phyloP scores from a whole-genome alignment of 2,888 invertebrate genomes.

The Heterodera filipjevi region DNA sequence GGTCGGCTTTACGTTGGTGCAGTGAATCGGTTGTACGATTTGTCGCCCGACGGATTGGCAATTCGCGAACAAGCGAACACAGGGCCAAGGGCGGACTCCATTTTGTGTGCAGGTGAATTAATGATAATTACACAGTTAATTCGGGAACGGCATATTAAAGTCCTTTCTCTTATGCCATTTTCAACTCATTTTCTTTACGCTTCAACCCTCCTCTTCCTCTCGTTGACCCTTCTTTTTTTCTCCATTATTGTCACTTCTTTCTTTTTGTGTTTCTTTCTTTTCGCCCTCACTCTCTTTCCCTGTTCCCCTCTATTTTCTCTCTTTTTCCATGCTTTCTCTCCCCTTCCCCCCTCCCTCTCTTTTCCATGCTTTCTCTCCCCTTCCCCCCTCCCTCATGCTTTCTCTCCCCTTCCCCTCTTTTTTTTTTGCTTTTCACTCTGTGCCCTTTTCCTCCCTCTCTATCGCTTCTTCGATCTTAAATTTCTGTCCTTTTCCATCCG shows the following conservation, averaged over 20 bases:
- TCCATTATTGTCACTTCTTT: no score
- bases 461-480: not conserved
- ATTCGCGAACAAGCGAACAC: constrained; percentile 52
- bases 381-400: not conserved
- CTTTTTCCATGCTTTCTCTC: not conserved
- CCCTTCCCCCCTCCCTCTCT: not conserved
- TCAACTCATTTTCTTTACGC: no score
- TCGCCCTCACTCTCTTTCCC: not conserved
- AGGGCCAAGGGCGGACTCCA: constrained; percentile 56
- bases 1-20: constrained; percentile 62
- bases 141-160: no score
- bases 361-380: not conserved
- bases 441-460: not conserved
- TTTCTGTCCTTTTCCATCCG: not conserved
- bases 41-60: constrained; percentile 50
- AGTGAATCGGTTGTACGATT: constrained; percentile 61
- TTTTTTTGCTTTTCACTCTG: not conserved
- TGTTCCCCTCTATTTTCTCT: not conserved
- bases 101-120: constrained; percentile 50
- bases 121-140: not conserved
- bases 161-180: no score
- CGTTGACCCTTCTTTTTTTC: no score
- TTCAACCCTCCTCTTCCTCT: no score
- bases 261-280: not conserved
- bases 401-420: not conserved